Evolutionary conservation across 2,113 vertebrate genomes (phyloP), one percentile per base, ranked within the genome.

Genomic region (Brachypteracias leptosomus): DNA sequence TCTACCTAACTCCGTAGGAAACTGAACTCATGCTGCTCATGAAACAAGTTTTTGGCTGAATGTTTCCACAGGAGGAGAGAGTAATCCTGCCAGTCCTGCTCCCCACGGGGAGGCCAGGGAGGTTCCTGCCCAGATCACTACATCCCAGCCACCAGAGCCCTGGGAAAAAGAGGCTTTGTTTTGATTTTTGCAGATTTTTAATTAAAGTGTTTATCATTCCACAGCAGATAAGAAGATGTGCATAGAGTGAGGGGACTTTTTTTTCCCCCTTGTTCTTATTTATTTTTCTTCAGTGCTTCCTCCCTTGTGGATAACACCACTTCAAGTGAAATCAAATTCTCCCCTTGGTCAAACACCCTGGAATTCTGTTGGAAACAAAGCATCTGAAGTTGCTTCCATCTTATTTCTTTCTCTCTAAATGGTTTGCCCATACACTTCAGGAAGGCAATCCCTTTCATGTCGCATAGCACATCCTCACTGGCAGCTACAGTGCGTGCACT

Each of bases 401-500:
- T 94, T 96, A 82, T 85, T 93, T 88, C 78, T 94, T 94, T 96
- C 85, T 92, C 31, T 93, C 85, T 96, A 94, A 98, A 94, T 90
- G 88, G 68, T 92, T 94, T 89, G 73, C 93, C 86, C 54, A 61
- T 80, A 55, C 42, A 58, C 89, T 96, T 96, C 90, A 95, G 77
- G 94, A 97, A 98, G 92, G 93, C 94, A 97, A 89, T 96, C 95
- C 91, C 92, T 98, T 96, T 97, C 85, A 97, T 92, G 97, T 97
- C 8, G 26, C 96, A 82, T 59, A 83, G 95, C 95, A 96, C 97
- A 97, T 97, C 96, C 97, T 98, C 95, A 92, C 97, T 97, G 96
- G 95, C 96, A 97, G 95, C 92, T 96, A 97, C 96, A 97, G 93
- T 94, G 97, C 97, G 94, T 88, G 97, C 94, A 98, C 97, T 98